Percentiles rank a stretch among this genome's conserved stretches.
Evolutionary conservation across 1,140 invertebrate species (phyloP).

Genomic region (Pogonognathellus flavescens): DNA sequence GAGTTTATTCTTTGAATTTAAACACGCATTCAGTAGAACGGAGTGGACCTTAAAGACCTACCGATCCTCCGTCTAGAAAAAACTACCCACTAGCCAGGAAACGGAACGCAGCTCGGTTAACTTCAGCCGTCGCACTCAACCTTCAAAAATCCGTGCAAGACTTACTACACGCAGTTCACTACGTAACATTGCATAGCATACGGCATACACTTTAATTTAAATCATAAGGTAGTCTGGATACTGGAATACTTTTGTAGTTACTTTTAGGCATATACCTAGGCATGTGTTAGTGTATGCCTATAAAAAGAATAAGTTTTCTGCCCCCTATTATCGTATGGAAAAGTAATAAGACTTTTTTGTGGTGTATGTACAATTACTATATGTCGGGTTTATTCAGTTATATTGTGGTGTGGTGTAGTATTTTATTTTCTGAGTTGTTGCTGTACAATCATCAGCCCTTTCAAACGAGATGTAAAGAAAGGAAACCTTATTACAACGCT

Average conservation of each 20-base stretch:
- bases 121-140: conserved; percentile 18
- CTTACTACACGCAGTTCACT: background rate
- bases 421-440: background rate
- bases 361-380: too few species aligned
- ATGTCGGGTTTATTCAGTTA: too few species aligned
- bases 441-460: conserved; percentile 4
- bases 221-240: background rate
- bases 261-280: too few species aligned
- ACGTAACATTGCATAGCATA: too few species aligned
- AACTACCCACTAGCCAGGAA: conserved; percentile 35
- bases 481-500: conserved; percentile 13
- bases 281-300: too few species aligned
- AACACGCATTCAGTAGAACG: background rate
- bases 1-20: conserved; percentile 2
- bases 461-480: conserved; percentile 1
- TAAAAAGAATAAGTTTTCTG: too few species aligned
- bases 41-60: conserved; percentile 38
- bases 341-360: too few species aligned
- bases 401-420: too few species aligned
- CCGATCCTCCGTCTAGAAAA: conserved; percentile 1
- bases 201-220: background rate
- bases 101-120: conserved; percentile 43
- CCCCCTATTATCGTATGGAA: too few species aligned
- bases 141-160: conserved; percentile 32
- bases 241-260: too few species aligned